Conservation (phyloP, 2,113 vertebrate species). For the human region GRCh38 chr22:17095001-17095500, state of each 20-base stretch:
- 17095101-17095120: not conserved
- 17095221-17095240: not conserved
- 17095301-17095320: not conserved
- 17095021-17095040: not conserved
- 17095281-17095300: not conserved
- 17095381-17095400: too few species aligned
- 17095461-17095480: not conserved
- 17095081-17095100: not conserved
- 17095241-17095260: not conserved
- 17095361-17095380: not conserved
- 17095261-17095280: not conserved
- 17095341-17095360: not conserved
- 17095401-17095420: not conserved
- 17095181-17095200: not conserved
- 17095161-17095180: not conserved
- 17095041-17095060: not conserved
- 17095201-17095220: not conserved
- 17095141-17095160: not conserved
- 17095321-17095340: not conserved
- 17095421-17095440: not conserved
- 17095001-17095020: not conserved
- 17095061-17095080: not conserved
- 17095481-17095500: not conserved
- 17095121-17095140: not conserved
- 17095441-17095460: not conserved